Evolutionary conservation across 2,888 invertebrate species (phyloP).

Genomic region (Agrenia bidenticulata): DNA sequence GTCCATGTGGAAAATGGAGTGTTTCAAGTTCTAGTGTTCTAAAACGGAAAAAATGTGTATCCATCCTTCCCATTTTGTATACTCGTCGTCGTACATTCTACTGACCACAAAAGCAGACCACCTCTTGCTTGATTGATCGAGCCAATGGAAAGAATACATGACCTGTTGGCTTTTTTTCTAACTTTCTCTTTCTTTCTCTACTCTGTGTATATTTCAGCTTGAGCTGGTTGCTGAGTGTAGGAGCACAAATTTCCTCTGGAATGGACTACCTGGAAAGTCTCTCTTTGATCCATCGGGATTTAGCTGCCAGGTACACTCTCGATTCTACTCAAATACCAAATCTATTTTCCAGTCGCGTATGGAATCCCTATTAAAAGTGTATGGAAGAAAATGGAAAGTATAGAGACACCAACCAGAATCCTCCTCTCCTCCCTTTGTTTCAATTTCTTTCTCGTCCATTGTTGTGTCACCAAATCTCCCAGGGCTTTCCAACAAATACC

Average conservation of each 20-base stretch:
- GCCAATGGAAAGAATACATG: slow-evolving; percentile 14
- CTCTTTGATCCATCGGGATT: slow-evolving; percentile 51
- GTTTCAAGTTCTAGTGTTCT: neutral
- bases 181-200: neutral
- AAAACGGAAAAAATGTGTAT: neutral
- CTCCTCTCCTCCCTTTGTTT: too few relatives aligned
- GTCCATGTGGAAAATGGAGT: slow-evolving; percentile 20
- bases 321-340: neutral
- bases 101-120: slow-evolving; percentile 23
- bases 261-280: slow-evolving; percentile 54
- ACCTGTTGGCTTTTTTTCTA: slow-evolving; percentile 21
- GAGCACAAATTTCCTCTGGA: slow-evolving; percentile 52
- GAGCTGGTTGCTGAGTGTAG: slow-evolving; percentile 50
- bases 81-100: slow-evolving; percentile 1
- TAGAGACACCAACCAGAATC: too few relatives aligned
- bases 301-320: slow-evolving; percentile 53
- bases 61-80: neutral
- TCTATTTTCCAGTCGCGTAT: too few relatives aligned
- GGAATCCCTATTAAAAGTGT: too few relatives aligned
- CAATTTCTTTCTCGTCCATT: too few relatives aligned
- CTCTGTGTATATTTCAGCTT: slow-evolving; percentile 38
- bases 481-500: too few relatives aligned
- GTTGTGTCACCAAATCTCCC: too few relatives aligned
- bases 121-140: slow-evolving; percentile 19
- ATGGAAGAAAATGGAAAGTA: too few relatives aligned